Evolutionary conservation across 2,113 vertebrate species (phyloP).

Genomic region (Paracanthobrama guichenoti): DNA sequence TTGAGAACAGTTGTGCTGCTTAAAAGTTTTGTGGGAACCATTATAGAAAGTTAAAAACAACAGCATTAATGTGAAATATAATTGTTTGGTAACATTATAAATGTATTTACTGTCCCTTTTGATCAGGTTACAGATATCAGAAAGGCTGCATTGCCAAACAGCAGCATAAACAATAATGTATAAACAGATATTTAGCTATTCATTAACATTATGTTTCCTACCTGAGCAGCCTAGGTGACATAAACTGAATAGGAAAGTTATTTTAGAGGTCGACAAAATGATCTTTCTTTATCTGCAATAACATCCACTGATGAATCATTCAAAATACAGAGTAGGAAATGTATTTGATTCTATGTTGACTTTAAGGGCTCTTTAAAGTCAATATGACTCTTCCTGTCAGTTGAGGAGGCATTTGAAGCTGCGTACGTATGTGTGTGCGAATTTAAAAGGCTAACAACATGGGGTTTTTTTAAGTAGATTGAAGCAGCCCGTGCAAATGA

Average conservation of each 20-base stretch:
- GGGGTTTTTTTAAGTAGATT: neutral
- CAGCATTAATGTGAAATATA: too few species aligned
- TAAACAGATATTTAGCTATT: neutral
- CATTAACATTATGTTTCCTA: neutral
- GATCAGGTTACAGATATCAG: neutral
- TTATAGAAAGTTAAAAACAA: too few species aligned
- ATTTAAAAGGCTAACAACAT: slow-evolving; percentile 13
- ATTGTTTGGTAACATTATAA: neutral
- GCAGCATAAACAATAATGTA: neutral
- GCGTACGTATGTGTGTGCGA: neutral
- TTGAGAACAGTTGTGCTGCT: too few species aligned
- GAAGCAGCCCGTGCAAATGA: neutral
- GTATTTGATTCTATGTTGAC: neutral
- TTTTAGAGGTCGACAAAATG: neutral
- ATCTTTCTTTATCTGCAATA: neutral
- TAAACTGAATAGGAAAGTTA: neutral
- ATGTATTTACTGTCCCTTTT: neutral
- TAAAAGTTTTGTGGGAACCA: too few species aligned
- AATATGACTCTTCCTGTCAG: slow-evolving; percentile 33
- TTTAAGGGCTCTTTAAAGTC: slow-evolving; percentile 22
- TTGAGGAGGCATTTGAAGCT: slow-evolving; percentile 30
- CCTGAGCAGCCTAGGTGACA: neutral
- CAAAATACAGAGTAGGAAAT: neutral
- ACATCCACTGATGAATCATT: neutral
- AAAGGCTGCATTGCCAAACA: neutral